Base-by-base conservation (phyloP, 2,113 vertebrate species). In the Petrocephalus zakoni region DNA sequence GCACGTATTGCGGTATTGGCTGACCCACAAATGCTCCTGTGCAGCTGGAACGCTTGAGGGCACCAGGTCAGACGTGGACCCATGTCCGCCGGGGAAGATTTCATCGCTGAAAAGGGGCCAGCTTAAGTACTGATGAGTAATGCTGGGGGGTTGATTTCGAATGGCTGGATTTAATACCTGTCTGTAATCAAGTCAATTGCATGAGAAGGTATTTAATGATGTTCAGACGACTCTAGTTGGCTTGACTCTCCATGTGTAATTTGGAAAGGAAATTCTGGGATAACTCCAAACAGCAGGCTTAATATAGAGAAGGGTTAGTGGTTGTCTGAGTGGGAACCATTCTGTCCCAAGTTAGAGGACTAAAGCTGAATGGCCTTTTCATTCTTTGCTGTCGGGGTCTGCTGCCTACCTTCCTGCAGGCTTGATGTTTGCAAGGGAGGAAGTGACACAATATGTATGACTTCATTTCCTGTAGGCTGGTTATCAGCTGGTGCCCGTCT, bases 151-250 rank as follows among this genome's bases (percentile, higher is more conserved):
- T 88, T 46, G 78, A 61, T 83, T 58, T 42, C 22, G 4, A 42
- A 56, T 88, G 78, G 21, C 37, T 46, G 49, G 5, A 22, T 47
- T 61, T 13, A 83, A 58, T 88, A 61, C 78, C 34, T 84, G 55
- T 52, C 2, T 88, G 22, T 78, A 82, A 25, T 84, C 87, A 61
- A 88, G 52, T 49, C 87, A 88, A 84, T 82, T 58, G 78, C 78
- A 52, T 11, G 29, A 61, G 58, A 61, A 72, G 82, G 37, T 85
- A 56, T 51, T 86, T 22, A 37, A 85, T 72, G 37, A 6, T 13
- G 22, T 55, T 83, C 55, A 42, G 52, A 7, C 5, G 19, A 0
- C 53, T 88, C 53, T 19, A 9, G 37, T 87, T 81, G 49, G 84
- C 51, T 37, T 2, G 13, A 53, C 19, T 5, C 25, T 1, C 11